A percentile compares a stretch with the other conserved stretches of the same genome.
Conservation (phyloP, 2,113 vertebrate genomes). For the Erinaceus europaeus region DNA sequence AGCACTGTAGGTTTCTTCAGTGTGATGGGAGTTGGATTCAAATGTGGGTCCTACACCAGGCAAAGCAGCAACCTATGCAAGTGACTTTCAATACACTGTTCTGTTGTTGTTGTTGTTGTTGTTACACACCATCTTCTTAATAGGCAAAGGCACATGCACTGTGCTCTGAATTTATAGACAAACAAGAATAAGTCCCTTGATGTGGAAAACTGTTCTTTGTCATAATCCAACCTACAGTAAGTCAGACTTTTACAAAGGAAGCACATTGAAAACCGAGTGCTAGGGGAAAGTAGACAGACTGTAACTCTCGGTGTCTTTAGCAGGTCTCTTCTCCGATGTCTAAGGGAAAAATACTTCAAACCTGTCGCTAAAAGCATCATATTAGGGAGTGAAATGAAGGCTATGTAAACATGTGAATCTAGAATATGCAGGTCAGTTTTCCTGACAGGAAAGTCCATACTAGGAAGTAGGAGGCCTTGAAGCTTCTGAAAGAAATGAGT, state of each 20-base stretch:
- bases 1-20: no score
- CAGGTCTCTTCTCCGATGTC: background rate
- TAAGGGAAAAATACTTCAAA: background rate
- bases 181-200: background rate
- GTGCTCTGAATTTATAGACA: background rate
- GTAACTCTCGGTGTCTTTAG: background rate
- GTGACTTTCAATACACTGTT: no score
- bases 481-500: background rate
- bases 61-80: no score
- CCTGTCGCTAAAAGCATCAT: background rate
- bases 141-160: no score
- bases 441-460: background rate
- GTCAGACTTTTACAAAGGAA: background rate
- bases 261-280: background rate
- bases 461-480: fast-evolving
- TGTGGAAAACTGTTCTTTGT: background rate
- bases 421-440: background rate
- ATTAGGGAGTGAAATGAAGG: fast-evolving
- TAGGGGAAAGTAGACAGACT: background rate
- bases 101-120: background rate
- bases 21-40: no score
- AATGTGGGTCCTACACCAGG: no score
- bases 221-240: background rate
- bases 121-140: background rate
- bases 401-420: fast-evolving